Evolutionary conservation across 2,797 vertebrate species (phyloP).

Genomic region (Dendrocincla fuliginosa): DNA sequence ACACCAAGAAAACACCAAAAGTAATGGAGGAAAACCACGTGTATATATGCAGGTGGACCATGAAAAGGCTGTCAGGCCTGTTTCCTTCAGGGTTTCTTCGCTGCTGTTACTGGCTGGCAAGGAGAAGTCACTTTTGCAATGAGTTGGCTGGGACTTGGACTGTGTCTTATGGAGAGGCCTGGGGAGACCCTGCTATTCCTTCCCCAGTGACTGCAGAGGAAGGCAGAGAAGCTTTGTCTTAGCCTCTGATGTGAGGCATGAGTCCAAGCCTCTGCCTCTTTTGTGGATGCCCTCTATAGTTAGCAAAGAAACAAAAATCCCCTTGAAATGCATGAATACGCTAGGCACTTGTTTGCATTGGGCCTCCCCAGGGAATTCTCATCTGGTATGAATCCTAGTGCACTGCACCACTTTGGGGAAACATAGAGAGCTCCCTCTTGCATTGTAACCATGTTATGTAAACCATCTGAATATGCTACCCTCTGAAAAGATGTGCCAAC

Average conservation of each 20-base stretch:
- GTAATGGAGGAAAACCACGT: not conserved
- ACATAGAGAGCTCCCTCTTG: not conserved
- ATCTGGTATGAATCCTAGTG: not conserved
- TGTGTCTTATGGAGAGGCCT: not conserved
- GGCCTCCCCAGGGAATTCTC: not conserved
- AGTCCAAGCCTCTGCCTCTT: not conserved
- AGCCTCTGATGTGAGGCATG: not conserved
- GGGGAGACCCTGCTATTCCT: not conserved
- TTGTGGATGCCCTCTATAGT: not conserved
- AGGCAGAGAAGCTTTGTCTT: not conserved
- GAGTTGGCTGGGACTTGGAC: not conserved
- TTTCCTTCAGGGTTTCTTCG: not conserved
- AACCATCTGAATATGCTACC: not conserved
- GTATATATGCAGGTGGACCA: not conserved
- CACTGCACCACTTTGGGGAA: not conserved
- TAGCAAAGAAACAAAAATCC: not conserved
- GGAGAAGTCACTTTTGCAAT: not conserved
- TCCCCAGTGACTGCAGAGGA: not conserved
- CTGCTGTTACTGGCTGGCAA: not conserved
- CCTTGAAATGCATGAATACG: not conserved
- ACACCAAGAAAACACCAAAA: not conserved
- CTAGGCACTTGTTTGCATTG: not conserved
- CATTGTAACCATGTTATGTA: not conserved
- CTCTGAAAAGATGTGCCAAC: not conserved
- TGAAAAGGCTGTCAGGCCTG: not conserved